Percentiles rank a stretch among this genome's conserved stretches.
phyloP scores from a whole-genome alignment of 2,113 vertebrate genomes.

The Ovis canadensis region DNA sequence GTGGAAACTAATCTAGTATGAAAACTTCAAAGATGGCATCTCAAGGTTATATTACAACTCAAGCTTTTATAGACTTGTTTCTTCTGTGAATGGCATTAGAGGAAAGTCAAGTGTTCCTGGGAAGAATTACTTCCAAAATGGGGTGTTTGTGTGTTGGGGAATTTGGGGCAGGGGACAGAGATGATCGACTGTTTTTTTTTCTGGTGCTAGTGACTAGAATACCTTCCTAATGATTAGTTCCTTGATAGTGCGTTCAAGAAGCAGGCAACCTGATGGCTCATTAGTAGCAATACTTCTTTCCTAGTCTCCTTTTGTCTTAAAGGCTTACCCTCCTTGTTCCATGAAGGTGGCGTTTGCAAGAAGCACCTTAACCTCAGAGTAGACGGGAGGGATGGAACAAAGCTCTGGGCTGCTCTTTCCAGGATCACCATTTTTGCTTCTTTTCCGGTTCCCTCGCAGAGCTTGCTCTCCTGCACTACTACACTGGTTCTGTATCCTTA shows the following conservation, averaged over 20 bases:
- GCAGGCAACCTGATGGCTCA: neutral
- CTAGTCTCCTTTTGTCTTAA: neutral
- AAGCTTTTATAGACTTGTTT: neutral
- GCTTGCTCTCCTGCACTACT: neutral
- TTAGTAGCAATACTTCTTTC: neutral
- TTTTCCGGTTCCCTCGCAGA: neutral
- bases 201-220: neutral
- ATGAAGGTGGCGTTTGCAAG: neutral
- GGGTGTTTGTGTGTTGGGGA: neutral
- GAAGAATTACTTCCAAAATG: neutral
- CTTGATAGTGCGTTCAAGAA: neutral
- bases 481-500: neutral
- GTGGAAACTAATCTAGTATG: neutral
- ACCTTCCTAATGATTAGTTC: neutral
- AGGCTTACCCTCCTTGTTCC: neutral
- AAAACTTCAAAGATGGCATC: slow-evolving; percentile 28
- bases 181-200: neutral
- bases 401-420: neutral
- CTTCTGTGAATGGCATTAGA: neutral
- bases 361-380: neutral
- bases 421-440: neutral
- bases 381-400: neutral
- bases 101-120: neutral
- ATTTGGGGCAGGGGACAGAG: neutral
- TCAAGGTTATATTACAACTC: neutral